A percentile compares a stretch with the other conserved stretches of the same genome.
These are phyloP conservation scores for Grammomys dolichurus DNA, from an alignment of 2,113 vertebrate species.

Conservation along the genomic window DNA sequence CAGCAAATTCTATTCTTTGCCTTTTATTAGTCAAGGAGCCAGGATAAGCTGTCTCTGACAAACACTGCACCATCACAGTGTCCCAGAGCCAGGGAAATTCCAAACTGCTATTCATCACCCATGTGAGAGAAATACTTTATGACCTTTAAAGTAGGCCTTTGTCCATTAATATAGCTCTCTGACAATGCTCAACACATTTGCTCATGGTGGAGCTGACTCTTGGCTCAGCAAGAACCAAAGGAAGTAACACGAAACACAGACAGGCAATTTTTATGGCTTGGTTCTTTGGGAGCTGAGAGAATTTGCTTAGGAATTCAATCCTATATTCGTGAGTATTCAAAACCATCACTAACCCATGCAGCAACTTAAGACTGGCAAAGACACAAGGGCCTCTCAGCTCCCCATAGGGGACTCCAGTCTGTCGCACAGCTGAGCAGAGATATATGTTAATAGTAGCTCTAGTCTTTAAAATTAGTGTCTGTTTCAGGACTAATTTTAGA, in stretches of 20 bases:
- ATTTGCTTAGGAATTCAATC: conserved; percentile 66
- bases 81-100: conserved; percentile 67
- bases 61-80: conserved; percentile 39
- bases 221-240: conserved; percentile 67
- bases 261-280: conserved; percentile 64
- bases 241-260: conserved; percentile 72
- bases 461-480: conserved; percentile 76
- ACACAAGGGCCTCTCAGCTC: conserved; percentile 36
- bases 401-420: conserved; percentile 32
- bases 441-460: conserved; percentile 54
- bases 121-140: conserved; percentile 73
- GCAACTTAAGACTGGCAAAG: conserved; percentile 50
- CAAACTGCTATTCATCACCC: conserved; percentile 64
- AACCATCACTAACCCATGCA: conserved; percentile 54
- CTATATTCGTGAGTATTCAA: conserved; percentile 37
- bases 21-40: conserved; percentile 61
- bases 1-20: conserved; percentile 51
- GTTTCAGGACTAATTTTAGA: conserved; percentile 76
- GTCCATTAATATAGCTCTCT: conserved; percentile 71
- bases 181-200: conserved; percentile 71
- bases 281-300: conserved; percentile 65
- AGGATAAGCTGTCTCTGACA: conserved; percentile 51
- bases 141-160: conserved; percentile 72
- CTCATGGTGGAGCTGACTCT: conserved; percentile 61
- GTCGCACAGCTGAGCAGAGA: conserved; percentile 56